Evolutionary conservation across 2,113 vertebrate species (phyloP).

Genomic region (Notothenia coriiceps): DNA sequence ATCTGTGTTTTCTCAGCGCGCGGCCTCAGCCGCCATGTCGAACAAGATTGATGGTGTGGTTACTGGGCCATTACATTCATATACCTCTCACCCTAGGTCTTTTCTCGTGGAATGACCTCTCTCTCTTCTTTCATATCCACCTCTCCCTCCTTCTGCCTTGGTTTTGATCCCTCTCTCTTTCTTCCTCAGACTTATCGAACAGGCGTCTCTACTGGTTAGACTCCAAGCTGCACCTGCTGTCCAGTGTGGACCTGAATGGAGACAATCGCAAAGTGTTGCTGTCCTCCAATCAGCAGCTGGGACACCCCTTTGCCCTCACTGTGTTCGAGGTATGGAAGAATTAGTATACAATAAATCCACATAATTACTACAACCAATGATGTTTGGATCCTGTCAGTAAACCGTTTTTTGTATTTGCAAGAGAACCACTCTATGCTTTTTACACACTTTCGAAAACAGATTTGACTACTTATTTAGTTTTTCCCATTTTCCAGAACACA

Average conservation of each 20-base stretch:
- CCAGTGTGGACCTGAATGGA: conserved; percentile 94
- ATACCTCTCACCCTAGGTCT: conserved; percentile 60
- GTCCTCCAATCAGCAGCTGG: conserved; percentile 90
- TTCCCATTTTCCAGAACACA: background rate
- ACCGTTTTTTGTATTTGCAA: background rate
- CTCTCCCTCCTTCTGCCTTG: background rate
- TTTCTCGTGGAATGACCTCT: conserved; percentile 68
- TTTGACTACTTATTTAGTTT: background rate
- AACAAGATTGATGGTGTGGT: conserved; percentile 75
- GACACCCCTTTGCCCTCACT: conserved; percentile 95
- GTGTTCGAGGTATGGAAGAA: conserved; percentile 92
- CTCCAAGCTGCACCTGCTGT: conserved; percentile 96
- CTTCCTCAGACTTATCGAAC: conserved; percentile 90
- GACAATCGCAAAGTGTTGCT: conserved; percentile 94
- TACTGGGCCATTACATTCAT: conserved; percentile 69
- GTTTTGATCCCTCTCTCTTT: conserved; percentile 7
- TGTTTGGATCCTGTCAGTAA: background rate
- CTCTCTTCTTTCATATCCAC: conserved; percentile 27
- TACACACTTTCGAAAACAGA: too few relatives aligned
- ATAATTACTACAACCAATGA: background rate
- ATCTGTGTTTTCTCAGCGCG: conserved; percentile 68
- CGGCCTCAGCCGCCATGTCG: conserved; percentile 61
- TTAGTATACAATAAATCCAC: background rate
- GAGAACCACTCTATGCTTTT: too few relatives aligned
- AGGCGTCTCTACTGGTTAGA: conserved; percentile 98